Evolutionary conservation across 2,113 vertebrate genomes (phyloP), one percentile per base, ranked within the genome.

Genomic region (Carollia perspicillata): DNA sequence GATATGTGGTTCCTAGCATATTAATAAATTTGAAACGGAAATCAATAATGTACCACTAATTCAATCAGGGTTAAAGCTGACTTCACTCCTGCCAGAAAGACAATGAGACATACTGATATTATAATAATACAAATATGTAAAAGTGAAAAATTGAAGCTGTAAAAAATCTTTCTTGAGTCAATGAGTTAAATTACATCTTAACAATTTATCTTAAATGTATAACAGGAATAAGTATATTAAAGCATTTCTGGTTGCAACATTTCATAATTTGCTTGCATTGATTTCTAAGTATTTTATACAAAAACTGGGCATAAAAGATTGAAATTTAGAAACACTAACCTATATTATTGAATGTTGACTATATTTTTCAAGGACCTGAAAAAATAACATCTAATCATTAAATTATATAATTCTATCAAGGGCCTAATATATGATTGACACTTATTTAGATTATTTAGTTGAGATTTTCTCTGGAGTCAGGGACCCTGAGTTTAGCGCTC

Each of bases 21-120:
- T 88, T 92, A 92, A 90, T 95, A 49, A 95, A 80, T 90, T 84
- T 94, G 83, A 97, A 97, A 91, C 37, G 92, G 49, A 53, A 94
- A 94, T 96, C 65, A 95, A 96, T 84, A 97, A 89, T 83, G 80
- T 69, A 95, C 60, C 23, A 91, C 55, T 93, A 92, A 94, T 84
- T 97, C 80, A 96, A 84, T 74, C 26, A 89, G 18, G 53, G 80
- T 92, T 93, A 90, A 96, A 85, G 44, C 51, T 84, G 85, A 33
- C 35, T 91, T 91, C 91, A 42, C 40, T 84, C 53, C 58, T 58
- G 51, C 23, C 42, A 85, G 87, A 94, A 96, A 93, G 93, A 95
- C 33, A 94, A 81, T 65, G 74, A 92, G 78, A 65, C 22, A 89
- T 66, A 84, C 20, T 80, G 69, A 63, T 60, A 37, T 65, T 22